These are phyloP conservation scores for Podarcis cretensis DNA, from an alignment of 2,113 vertebrate genomes.

Conservation along the genomic window DNA sequence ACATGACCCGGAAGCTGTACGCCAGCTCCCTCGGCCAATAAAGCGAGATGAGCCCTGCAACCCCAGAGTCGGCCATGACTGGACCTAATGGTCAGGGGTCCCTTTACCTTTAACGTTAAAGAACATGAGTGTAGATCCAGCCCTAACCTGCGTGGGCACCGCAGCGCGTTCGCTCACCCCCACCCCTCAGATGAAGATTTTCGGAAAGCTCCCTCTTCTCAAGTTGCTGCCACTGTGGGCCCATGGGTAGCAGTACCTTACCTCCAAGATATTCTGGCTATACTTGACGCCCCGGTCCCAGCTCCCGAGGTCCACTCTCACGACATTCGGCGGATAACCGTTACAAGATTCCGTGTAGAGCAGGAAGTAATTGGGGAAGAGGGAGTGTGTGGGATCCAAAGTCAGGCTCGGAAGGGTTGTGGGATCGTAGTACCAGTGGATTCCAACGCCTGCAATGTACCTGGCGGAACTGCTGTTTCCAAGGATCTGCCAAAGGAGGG, in stretches of 20 bases:
- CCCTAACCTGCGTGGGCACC: too few relatives aligned
- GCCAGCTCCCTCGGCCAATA: too few relatives aligned
- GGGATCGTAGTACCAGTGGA: conserved; percentile 93
- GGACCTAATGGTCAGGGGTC: too few relatives aligned
- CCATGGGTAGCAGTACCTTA: conserved; percentile 48
- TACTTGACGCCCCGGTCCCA: conserved; percentile 89
- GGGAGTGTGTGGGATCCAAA: conserved; percentile 83
- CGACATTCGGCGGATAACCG: conserved; percentile 80
- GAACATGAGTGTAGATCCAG: too few relatives aligned
- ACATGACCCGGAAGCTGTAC: too few relatives aligned
- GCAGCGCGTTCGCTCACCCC: too few relatives aligned
- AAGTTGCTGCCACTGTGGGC: too few relatives aligned
- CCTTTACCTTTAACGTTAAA: too few relatives aligned
- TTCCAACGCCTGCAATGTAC: conserved; percentile 88
- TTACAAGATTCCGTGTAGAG: conserved; percentile 91
- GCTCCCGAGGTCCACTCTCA: conserved; percentile 87
- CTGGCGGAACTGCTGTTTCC: conserved; percentile 80
- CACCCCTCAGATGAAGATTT: too few relatives aligned
- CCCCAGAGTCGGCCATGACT: too few relatives aligned
- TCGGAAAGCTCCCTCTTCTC: too few relatives aligned
- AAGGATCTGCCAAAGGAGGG: conserved; percentile 79
- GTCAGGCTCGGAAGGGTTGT: conserved; percentile 81
- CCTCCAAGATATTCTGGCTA: conserved; percentile 87
- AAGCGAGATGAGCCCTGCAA: too few relatives aligned
- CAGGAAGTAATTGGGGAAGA: conserved; percentile 89